These are phyloP conservation scores for human (Homo sapiens) DNA, from an alignment of 2,113 vertebrate species.

Conservation along the genomic window GRCh38 chr9:125726001-125726500, in stretches of 20 bases:
- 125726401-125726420: background rate
- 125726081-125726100: conserved; percentile 37
- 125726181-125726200: background rate
- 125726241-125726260: background rate
- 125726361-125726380: background rate
- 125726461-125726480: conserved; percentile 4
- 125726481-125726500: background rate
- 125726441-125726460: background rate
- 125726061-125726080: background rate
- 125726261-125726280: background rate
- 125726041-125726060: conserved; percentile 48
- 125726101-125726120: conserved; percentile 14
- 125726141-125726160: conserved; percentile 34
- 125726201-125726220: background rate
- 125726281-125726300: background rate
- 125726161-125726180: background rate
- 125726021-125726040: conserved; percentile 39
- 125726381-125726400: conserved; percentile 22
- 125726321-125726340: conserved; percentile 26
- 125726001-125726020: conserved; percentile 14
- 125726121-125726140: conserved; percentile 29
- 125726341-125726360: background rate
- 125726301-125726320: conserved; percentile 37
- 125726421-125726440: conserved; percentile 46
- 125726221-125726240: background rate